Evolutionary conservation across 2,888 invertebrate genomes (phyloP).

Genomic region (Sialis fuliginosa): DNA sequence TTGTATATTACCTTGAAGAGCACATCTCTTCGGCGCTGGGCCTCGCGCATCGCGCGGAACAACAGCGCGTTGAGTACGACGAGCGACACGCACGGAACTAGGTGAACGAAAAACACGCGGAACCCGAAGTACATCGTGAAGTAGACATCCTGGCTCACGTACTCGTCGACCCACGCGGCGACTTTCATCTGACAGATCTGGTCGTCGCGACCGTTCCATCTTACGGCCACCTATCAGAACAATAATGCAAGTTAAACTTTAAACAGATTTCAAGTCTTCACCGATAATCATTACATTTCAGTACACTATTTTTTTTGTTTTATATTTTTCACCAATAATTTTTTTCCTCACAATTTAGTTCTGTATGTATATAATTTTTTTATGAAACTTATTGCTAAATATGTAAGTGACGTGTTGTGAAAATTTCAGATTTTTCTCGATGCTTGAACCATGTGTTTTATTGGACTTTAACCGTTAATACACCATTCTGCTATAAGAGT

Average conservation of each 20-base stretch:
- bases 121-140: constrained; percentile 71
- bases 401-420: no score
- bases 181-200: constrained; percentile 44
- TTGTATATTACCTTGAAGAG: constrained; percentile 48
- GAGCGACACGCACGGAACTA: constrained; percentile 74
- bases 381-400: no score
- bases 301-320: no score
- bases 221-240: constrained; percentile 34
- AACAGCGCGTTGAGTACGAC: constrained; percentile 78
- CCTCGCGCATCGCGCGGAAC: constrained; percentile 69
- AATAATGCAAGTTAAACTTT: not conserved
- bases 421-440: no score
- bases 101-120: constrained; percentile 79
- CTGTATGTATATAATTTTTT: no score
- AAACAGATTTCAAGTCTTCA: not conserved
- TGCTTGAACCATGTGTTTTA: no score
- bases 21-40: constrained; percentile 40
- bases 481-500: no score
- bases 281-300: not conserved
- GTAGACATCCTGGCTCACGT: constrained; percentile 54
- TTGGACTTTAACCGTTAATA: no score
- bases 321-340: not conserved
- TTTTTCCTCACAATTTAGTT: not conserved
- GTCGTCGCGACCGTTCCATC: constrained; percentile 51
- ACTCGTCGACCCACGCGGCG: constrained; percentile 51